A percentile compares a stretch with the other conserved stretches of the same genome.
phyloP scores from a whole-genome alignment of 2,888 invertebrate genomes.

The Amiota communis region DNA sequence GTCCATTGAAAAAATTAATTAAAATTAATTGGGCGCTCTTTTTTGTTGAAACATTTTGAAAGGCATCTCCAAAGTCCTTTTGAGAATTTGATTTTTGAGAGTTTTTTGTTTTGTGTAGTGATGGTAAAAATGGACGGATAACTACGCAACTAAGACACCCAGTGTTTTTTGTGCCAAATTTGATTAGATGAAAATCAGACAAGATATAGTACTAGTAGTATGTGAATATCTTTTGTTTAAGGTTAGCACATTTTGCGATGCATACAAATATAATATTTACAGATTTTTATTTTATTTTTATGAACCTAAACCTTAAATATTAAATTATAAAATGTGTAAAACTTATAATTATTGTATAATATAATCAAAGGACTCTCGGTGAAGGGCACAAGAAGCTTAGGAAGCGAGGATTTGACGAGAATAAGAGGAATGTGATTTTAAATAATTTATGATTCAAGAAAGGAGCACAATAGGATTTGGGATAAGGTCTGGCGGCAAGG shows the following conservation, averaged over 20 bases:
- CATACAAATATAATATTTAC: slow-evolving; percentile 54
- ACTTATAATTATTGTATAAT: slow-evolving; percentile 41
- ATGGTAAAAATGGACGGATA: slow-evolving; percentile 42
- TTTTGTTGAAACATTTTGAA: slow-evolving; percentile 9
- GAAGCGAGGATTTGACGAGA: slow-evolving; percentile 25
- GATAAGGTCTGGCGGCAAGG: slow-evolving; percentile 12
- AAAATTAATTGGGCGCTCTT: slow-evolving; percentile 44
- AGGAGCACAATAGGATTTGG: slow-evolving; percentile 2
- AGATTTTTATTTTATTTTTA: slow-evolving; percentile 45
- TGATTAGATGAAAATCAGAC: background rate
- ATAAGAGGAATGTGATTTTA: slow-evolving; percentile 48
- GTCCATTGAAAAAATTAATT: slow-evolving; percentile 59
- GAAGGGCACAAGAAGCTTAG: slow-evolving; percentile 29
- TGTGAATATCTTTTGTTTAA: slow-evolving; percentile 35
- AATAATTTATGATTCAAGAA: slow-evolving; percentile 61
- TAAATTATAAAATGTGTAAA: slow-evolving; percentile 52
- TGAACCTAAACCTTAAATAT: slow-evolving; percentile 64
- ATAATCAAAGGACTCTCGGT: slow-evolving; percentile 31
- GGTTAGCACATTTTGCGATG: slow-evolving; percentile 27
- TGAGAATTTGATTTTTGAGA: background rate
- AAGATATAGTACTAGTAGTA: slow-evolving; percentile 32
- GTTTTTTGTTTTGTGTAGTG: slow-evolving; percentile 35
- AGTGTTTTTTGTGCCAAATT: slow-evolving; percentile 18
- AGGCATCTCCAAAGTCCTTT: too few species aligned
- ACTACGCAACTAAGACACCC: slow-evolving; percentile 33